phyloP scores from a whole-genome alignment of 2,797 vertebrate genomes.

The Crocodylus rhombifer region DNA sequence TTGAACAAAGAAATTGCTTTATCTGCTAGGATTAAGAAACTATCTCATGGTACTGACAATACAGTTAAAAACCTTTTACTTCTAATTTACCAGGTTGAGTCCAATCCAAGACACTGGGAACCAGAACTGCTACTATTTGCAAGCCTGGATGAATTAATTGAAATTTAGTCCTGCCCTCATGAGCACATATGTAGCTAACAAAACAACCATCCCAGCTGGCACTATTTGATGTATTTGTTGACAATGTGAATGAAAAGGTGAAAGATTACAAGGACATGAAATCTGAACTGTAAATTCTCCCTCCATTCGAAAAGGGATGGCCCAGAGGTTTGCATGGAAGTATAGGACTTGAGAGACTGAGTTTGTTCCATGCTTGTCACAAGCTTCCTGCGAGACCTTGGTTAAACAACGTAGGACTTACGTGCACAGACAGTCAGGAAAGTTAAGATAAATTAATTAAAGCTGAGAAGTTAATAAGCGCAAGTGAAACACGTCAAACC shows the following conservation, averaged over 20 bases:
- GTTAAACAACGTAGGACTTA: too few species aligned
- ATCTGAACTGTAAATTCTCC: background rate
- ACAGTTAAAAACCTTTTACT: background rate
- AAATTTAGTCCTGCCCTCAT: background rate
- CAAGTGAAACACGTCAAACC: too few species aligned
- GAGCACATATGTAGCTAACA: background rate
- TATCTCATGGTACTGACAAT: fast-evolving
- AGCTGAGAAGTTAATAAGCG: too few species aligned
- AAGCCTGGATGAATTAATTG: background rate
- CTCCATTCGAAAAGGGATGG: background rate
- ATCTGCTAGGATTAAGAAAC: background rate
- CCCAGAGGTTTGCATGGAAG: background rate
- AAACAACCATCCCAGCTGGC: background rate
- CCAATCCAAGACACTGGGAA: background rate
- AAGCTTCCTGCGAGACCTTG: too few species aligned
- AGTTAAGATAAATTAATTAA: too few species aligned
- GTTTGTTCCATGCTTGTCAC: too few species aligned
- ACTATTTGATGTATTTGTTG: background rate
- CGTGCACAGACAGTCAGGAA: too few species aligned
- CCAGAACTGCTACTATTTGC: background rate
- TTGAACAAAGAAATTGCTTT: background rate
- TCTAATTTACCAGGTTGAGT: background rate
- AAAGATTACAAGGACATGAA: background rate
- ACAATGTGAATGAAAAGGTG: background rate
- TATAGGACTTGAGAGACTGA: too few species aligned